Percentiles rank a stretch among this genome's conserved stretches.
phyloP scores from a whole-genome alignment of 2,888 invertebrate genomes.

The Smittia aterrima region DNA sequence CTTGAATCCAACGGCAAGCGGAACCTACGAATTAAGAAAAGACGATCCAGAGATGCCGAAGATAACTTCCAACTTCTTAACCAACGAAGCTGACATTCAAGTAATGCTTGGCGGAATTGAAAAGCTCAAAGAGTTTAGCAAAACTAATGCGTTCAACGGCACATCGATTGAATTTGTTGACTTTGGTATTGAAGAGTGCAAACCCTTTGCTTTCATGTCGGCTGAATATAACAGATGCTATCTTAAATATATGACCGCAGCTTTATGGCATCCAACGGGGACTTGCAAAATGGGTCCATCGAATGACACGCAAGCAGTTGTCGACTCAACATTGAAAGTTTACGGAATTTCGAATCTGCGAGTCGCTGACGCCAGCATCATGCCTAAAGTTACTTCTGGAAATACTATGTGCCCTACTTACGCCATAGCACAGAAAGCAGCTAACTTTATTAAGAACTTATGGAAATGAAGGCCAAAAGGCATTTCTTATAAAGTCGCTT shows the following conservation, averaged over 20 bases:
- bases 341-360: conserved; percentile 60
- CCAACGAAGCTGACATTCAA: conserved; percentile 59
- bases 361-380: conserved; percentile 76
- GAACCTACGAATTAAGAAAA: conserved; percentile 52
- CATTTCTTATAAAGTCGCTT: no score
- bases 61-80: conserved; percentile 74
- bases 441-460: conserved; percentile 37
- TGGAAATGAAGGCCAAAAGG: no score
- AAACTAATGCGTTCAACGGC: conserved; percentile 58
- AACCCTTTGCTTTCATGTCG: neutral
- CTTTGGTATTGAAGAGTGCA: neutral
- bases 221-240: neutral
- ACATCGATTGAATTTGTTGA: no score
- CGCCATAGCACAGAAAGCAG: conserved; percentile 65
- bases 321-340: conserved; percentile 48
- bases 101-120: conserved; percentile 65
- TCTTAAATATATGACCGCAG: conserved; percentile 59
- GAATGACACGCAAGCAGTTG: conserved; percentile 47
- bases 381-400: conserved; percentile 74
- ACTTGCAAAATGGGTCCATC: conserved; percentile 68
- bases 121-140: conserved; percentile 57
- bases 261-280: conserved; percentile 70
- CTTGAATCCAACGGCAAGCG: no score
- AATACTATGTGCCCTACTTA: conserved; percentile 70
- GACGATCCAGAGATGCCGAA: conserved; percentile 62